These are phyloP conservation scores for Eptesicus fuscus DNA, from an alignment of 2,113 vertebrate species.

Conservation along the genomic window DNA sequence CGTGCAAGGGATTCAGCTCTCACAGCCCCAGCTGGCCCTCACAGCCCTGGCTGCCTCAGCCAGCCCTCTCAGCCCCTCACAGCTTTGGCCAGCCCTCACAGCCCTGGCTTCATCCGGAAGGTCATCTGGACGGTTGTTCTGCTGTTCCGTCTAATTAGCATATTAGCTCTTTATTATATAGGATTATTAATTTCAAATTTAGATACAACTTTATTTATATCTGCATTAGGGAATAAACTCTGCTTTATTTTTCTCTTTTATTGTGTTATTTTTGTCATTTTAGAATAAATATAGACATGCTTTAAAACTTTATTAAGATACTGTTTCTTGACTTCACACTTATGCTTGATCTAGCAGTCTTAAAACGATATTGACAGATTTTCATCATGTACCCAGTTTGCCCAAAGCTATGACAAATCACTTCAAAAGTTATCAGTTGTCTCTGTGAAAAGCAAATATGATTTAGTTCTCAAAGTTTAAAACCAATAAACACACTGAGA, in stretches of 20 bases:
- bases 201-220: neutral
- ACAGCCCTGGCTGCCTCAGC: too few species aligned
- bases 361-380: neutral
- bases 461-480: constrained; percentile 44
- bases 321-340: neutral
- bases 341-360: neutral
- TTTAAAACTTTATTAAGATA: neutral
- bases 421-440: constrained; percentile 1
- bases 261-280: neutral
- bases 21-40: too few species aligned
- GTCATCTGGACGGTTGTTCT: too few species aligned
- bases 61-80: too few species aligned
- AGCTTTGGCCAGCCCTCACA: too few species aligned
- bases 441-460: constrained; percentile 14
- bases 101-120: too few species aligned
- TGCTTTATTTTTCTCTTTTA: neutral
- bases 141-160: too few species aligned
- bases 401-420: neutral
- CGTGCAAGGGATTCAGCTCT: too few species aligned
- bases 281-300: neutral
- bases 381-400: neutral
- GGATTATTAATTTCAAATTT: neutral
- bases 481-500: constrained; percentile 28
- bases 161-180: too few species aligned
- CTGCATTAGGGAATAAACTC: neutral